phyloP scores from a whole-genome alignment of 1,140 invertebrate genomes.

The Cydia fagiglandana region DNA sequence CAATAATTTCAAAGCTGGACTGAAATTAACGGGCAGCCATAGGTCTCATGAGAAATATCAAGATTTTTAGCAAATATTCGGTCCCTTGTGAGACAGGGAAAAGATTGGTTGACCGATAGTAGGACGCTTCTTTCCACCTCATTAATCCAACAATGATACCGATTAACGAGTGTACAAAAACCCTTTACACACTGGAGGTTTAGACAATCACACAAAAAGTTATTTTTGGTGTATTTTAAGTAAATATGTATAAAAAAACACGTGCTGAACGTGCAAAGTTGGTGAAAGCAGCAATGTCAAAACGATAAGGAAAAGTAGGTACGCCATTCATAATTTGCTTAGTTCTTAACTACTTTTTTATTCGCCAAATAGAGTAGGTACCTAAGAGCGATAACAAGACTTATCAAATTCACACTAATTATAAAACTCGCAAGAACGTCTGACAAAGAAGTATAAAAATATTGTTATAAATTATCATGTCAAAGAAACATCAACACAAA shows the following conservation, averaged over 20 bases:
- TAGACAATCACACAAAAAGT: background rate
- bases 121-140: background rate
- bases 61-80: background rate
- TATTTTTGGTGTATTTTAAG: background rate
- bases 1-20: background rate
- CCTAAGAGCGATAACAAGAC: background rate
- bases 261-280: background rate
- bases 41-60: background rate
- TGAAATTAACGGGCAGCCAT: background rate
- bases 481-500: constrained; percentile 53
- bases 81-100: background rate
- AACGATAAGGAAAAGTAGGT: background rate
- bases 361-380: background rate
- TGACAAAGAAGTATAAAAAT: background rate
- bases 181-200: background rate
- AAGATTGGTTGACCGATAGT: background rate
- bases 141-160: background rate
- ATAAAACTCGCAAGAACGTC: background rate
- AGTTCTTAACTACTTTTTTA: background rate
- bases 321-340: background rate
- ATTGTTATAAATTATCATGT: constrained; percentile 34
- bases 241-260: background rate
- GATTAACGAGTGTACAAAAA: background rate
- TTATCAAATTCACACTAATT: background rate
- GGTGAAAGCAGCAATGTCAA: background rate